A percentile compares a stretch with the other conserved stretches of the same genome.
phyloP scores from a whole-genome alignment of 1,140 invertebrate genomes.

The Drosophila pandora region DNA sequence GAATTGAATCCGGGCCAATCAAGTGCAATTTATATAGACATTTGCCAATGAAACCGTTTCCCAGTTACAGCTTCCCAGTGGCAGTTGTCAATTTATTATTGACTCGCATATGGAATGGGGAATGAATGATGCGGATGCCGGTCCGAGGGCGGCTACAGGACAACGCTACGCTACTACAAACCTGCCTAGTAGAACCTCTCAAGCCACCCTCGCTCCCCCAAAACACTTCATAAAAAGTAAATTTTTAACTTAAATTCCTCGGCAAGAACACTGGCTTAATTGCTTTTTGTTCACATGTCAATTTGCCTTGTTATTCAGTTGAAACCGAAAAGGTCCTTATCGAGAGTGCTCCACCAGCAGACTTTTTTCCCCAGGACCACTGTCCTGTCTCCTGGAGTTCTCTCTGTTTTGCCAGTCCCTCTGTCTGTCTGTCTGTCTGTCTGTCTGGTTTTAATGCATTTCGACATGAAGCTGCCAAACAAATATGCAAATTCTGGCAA shows the following conservation, averaged over 20 bases:
- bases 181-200: constrained; percentile 1
- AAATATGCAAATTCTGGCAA: constrained; percentile 78
- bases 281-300: constrained; percentile 65
- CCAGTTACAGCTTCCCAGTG: constrained; percentile 59
- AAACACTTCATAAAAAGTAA: constrained; percentile 12
- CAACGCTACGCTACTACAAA: neutral
- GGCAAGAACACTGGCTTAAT: constrained; percentile 50
- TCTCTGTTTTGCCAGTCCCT: neutral
- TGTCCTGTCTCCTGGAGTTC: neutral
- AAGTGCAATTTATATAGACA: constrained; percentile 82
- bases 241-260: constrained; percentile 19
- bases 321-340: constrained; percentile 27
- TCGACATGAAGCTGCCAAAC: constrained; percentile 70
- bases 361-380: neutral
- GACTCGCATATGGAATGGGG: constrained; percentile 32
- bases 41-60: constrained; percentile 73
- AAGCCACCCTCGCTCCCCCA: neutral
- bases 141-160: constrained; percentile 34
- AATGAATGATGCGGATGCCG: constrained; percentile 11
- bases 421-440: constrained; percentile 13
- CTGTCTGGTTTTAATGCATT: constrained; percentile 61
- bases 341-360: constrained; percentile 1
- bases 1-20: constrained; percentile 74
- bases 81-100: constrained; percentile 74
- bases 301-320: constrained; percentile 62